phyloP scores from a whole-genome alignment of 2,113 vertebrate genomes.

The Willisornis vidua region DNA sequence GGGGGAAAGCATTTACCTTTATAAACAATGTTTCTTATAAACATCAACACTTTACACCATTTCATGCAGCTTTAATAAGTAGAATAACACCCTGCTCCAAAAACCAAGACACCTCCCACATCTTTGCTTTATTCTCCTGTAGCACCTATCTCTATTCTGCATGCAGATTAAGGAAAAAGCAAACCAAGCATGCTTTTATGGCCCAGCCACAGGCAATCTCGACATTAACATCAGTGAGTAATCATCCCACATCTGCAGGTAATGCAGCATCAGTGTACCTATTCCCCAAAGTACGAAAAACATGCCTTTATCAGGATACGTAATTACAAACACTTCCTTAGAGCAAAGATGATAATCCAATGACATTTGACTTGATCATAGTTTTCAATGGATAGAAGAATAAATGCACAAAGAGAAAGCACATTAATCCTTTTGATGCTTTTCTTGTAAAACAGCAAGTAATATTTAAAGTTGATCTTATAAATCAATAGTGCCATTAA shows the following conservation, averaged over 20 bases:
- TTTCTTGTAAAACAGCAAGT: constrained; percentile 48
- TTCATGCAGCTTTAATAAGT: constrained; percentile 30
- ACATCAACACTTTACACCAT: neutral
- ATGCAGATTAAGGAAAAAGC: neutral
- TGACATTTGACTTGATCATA: neutral
- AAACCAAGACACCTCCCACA: neutral
- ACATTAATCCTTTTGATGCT: constrained; percentile 17
- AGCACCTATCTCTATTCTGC: neutral
- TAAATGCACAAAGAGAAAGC: neutral
- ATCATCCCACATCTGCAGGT: neutral
- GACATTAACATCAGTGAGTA: neutral
- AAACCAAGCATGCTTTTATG: neutral
- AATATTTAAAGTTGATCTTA: neutral
- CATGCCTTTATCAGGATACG: neutral
- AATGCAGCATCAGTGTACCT: neutral
- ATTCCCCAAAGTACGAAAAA: neutral
- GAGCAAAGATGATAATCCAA: neutral
- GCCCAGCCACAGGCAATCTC: neutral
- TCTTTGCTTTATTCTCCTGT: neutral
- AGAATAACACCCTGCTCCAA: neutral
- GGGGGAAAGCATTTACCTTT: neutral
- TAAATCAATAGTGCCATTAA: constrained; percentile 33
- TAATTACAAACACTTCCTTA: neutral
- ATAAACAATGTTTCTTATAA: constrained; percentile 1
- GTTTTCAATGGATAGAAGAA: neutral